Base-by-base conservation (phyloP, 2,888 invertebrate genomes). In the Blastobasis adustella region DNA sequence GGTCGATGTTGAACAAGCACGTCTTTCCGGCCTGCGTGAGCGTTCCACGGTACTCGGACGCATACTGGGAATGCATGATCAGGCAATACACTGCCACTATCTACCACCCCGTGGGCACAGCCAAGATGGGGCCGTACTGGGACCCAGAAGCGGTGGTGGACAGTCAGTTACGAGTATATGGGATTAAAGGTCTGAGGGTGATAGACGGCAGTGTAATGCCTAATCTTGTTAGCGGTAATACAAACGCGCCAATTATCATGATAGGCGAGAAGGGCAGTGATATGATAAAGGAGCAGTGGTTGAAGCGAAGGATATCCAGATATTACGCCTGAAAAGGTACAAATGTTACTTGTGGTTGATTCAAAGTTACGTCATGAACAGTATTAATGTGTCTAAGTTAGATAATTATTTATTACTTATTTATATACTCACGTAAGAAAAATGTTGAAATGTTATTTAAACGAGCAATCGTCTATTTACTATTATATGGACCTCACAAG, bases 131-230 rank as follows among this genome's bases (percentile, higher is more conserved):
- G 0, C 96, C 96, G 0, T 93, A 92, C 62, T 95, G 94, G 94
- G 96, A 96, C 67, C 90, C 91, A 9, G 92, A 92, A 5, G 96
- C 96, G 0, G 96, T 96, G 0, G 96, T 96, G 0, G 95, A 96
- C 73, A 92, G 93, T 2, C 92, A 95, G 65, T 76, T 96, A 6
- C 84, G 92, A 51, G 95, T 96, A 0, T 95, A 96, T 63, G 96
- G 96, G 0, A 87, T 96, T 0, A 91, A 92, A 58, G 94, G 95
- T 0, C 76, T 96, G 5, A 83, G 96, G 9, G 96, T 96, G 0
- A 93, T 95, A 55, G 96, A 96, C 67, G 96, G 95, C 0, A 95
- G 95, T 51, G 94, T 96, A 36, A 96, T 96, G 95, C 96, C 96
- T 0, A 94, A 92, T 59, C 80, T 95, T 58, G 95, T 96, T 0